These are phyloP conservation scores for Ptiloglossa arizonensis DNA, from an alignment of 1,140 invertebrate species.

Conservation along the genomic window DNA sequence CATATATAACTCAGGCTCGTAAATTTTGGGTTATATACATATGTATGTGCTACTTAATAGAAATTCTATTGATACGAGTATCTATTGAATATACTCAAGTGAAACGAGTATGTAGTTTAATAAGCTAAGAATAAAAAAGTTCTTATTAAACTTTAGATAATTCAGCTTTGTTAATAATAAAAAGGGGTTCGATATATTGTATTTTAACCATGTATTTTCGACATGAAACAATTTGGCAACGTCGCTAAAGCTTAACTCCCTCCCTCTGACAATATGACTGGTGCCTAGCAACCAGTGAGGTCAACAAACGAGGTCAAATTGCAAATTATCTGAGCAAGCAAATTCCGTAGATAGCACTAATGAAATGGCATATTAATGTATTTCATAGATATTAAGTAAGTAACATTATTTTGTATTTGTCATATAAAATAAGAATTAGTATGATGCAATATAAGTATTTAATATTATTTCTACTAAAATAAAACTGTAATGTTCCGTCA, in stretches of 20 bases:
- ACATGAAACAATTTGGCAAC: constrained; percentile 55
- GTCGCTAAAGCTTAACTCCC: constrained; percentile 55
- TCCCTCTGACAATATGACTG: constrained; percentile 23
- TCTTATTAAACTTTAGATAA: not conserved
- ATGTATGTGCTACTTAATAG: not conserved
- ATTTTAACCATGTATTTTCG: constrained; percentile 16
- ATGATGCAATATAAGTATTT: not conserved
- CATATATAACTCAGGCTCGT: too few species aligned
- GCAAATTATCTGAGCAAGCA: constrained; percentile 39
- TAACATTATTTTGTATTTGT: not conserved
- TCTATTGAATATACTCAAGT: not conserved
- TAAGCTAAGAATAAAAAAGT: not conserved
- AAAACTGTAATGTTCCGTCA: too few species aligned
- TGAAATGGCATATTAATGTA: not conserved
- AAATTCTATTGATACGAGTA: not conserved
- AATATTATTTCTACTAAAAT: too few species aligned
- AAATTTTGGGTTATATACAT: not conserved
- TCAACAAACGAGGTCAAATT: constrained; percentile 69
- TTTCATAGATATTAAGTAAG: not conserved
- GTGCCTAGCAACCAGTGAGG: constrained; percentile 66
- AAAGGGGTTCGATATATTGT: not conserved
- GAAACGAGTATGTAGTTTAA: not conserved
- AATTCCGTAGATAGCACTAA: constrained; percentile 31
- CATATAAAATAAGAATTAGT: not conserved
- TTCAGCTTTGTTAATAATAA: not conserved